Evolutionary conservation across 2,113 vertebrate species (phyloP).

Genomic region (Spea bombifrons): DNA sequence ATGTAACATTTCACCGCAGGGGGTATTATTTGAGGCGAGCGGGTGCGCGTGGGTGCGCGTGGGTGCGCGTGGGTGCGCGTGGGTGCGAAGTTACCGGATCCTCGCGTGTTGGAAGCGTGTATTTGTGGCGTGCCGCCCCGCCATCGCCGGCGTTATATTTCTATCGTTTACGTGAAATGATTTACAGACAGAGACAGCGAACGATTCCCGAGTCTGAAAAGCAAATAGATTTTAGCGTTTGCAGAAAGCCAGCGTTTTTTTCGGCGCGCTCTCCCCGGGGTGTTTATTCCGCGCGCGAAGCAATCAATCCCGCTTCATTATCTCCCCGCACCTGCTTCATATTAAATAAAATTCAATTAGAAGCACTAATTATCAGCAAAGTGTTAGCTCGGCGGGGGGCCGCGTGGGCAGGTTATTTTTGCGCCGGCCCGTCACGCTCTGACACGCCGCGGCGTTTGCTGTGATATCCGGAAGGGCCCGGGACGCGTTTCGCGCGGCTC

Average conservation of each 20-base stretch:
- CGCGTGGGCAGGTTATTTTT: neutral
- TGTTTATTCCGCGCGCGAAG: slow-evolving; percentile 35
- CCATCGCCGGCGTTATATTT: too few species aligned
- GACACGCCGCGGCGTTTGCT: neutral
- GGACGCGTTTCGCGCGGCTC: neutral
- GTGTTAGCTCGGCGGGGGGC: slow-evolving; percentile 26
- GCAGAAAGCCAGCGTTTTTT: neutral
- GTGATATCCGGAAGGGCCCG: neutral
- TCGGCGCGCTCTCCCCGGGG: neutral
- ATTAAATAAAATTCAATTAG: slow-evolving; percentile 51
- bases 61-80: too few species aligned
- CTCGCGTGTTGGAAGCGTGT: too few species aligned
- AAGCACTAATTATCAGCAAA: slow-evolving; percentile 36
- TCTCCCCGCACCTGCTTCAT: slow-evolving; percentile 33
- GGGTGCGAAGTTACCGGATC: too few species aligned
- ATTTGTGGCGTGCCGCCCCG: too few species aligned
- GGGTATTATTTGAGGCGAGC: too few species aligned
- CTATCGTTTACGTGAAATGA: too few species aligned
- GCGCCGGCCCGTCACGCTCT: neutral
- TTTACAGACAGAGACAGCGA: too few species aligned
- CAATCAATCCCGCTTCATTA: slow-evolving; percentile 49
- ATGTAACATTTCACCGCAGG: too few species aligned
- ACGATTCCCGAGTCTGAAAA: too few species aligned
- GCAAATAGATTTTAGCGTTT: too few species aligned
- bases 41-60: too few species aligned